Percentiles rank a stretch among this genome's conserved stretches.
Evolutionary conservation across 2,888 invertebrate species (phyloP).

Genomic region (Hyalella azteca): DNA sequence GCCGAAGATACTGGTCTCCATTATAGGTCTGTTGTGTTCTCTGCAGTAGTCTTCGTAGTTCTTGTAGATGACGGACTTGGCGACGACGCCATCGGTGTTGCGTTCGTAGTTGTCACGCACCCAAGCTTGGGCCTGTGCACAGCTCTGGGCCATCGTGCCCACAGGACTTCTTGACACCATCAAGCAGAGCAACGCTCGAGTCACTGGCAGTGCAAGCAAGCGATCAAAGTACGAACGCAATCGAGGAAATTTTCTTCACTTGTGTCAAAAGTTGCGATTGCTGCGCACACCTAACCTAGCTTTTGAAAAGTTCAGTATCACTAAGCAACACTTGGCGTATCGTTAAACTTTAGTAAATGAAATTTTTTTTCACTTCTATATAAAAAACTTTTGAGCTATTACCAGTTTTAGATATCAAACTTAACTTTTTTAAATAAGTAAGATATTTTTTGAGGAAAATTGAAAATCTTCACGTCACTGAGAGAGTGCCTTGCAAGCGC

Average conservation of each 20-base stretch:
- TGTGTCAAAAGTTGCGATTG: slow-evolving; percentile 5
- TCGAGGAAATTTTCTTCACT: background rate
- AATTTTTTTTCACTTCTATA: background rate
- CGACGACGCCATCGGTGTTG: slow-evolving; percentile 56
- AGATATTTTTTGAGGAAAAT: background rate
- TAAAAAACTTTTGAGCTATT: slow-evolving; percentile 2
- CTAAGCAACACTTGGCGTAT: slow-evolving; percentile 54
- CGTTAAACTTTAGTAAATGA: slow-evolving; percentile 24
- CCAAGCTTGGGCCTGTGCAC: slow-evolving; percentile 54
- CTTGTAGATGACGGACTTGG: slow-evolving; percentile 58
- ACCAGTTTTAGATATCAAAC: background rate
- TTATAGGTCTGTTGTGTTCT: slow-evolving; percentile 49
- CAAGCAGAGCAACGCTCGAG: background rate
- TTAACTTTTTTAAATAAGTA: background rate
- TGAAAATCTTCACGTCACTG: background rate
- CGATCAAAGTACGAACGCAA: background rate
- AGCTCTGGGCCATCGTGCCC: slow-evolving; percentile 54
- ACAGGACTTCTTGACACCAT: slow-evolving; percentile 53
- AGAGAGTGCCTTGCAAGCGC: background rate
- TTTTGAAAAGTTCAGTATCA: slow-evolving; percentile 38
- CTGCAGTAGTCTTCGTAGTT: slow-evolving; percentile 57
- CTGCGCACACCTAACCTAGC: slow-evolving; percentile 26
- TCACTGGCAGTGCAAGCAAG: background rate
- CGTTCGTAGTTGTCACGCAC: slow-evolving; percentile 56
- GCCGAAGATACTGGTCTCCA: slow-evolving; percentile 58